These are phyloP conservation scores for Scomber colias DNA, from an alignment of 2,113 vertebrate species.

Conservation along the genomic window DNA sequence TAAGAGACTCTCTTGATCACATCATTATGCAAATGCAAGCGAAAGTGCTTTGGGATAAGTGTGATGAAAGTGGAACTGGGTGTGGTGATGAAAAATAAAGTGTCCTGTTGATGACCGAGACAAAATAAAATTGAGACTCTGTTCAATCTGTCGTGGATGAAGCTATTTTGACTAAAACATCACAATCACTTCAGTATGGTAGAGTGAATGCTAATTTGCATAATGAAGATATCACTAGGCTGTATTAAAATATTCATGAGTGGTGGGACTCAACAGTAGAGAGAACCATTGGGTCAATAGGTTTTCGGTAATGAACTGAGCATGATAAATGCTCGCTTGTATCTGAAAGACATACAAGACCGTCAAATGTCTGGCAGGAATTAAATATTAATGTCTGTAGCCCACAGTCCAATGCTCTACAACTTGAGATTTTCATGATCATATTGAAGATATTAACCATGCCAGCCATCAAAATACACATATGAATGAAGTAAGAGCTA, in stretches of 20 bases:
- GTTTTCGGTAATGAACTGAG: slow-evolving; percentile 43
- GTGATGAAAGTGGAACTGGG: background rate
- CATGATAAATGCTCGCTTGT: slow-evolving; percentile 36
- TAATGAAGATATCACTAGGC: slow-evolving; percentile 54
- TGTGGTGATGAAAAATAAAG: slow-evolving; percentile 15
- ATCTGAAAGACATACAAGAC: background rate
- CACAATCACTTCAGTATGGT: slow-evolving; percentile 22
- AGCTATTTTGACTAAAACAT: slow-evolving; percentile 3
- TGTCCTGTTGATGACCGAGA: slow-evolving; percentile 4
- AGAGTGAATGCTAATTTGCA: slow-evolving; percentile 54
- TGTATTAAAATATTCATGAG: slow-evolving; percentile 74
- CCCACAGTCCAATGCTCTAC: background rate
- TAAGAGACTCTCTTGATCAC: background rate
- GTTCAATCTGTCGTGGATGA: background rate
- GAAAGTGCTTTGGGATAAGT: slow-evolving; percentile 17
- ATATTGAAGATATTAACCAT: background rate
- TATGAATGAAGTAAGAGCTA: background rate
- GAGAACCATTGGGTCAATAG: slow-evolving; percentile 34
- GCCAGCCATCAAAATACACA: background rate
- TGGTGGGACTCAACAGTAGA: slow-evolving; percentile 57
- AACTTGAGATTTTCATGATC: background rate
- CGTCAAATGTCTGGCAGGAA: slow-evolving; percentile 20
- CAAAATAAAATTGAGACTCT: slow-evolving; percentile 2
- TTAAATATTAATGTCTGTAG: slow-evolving; percentile 47
- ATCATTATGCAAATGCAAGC: slow-evolving; percentile 25